Conservation (phyloP, 2,888 invertebrate species). For the Pemphredon lugubris region DNA sequence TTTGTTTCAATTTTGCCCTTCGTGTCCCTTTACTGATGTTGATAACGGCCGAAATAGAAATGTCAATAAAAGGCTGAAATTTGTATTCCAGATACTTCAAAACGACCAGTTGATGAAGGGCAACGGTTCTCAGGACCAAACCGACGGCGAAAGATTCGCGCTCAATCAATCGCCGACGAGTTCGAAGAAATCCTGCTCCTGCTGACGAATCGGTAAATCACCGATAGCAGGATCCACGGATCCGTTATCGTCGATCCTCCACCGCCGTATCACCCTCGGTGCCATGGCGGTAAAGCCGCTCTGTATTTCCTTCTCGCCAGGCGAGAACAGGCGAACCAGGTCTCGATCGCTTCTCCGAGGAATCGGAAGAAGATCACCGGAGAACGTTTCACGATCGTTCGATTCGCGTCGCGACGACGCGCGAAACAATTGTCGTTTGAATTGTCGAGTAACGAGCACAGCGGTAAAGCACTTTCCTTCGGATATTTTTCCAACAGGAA, state of each 20-base stretch:
- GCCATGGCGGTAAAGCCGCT: slow-evolving; percentile 31
- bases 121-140: slow-evolving; percentile 83
- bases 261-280: slow-evolving; percentile 32
- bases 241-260: slow-evolving; percentile 37
- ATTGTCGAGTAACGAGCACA: too few species aligned
- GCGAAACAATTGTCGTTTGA: too few species aligned
- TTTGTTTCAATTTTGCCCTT: too few species aligned
- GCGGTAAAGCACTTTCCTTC: too few species aligned
- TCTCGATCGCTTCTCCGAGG: background rate
- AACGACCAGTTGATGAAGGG: slow-evolving; percentile 89
- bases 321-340: background rate
- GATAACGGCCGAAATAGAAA: too few species aligned
- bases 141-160: slow-evolving; percentile 87
- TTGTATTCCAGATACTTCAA: slow-evolving; percentile 85
- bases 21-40: too few species aligned
- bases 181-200: slow-evolving; percentile 83
- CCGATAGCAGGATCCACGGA: slow-evolving; percentile 34
- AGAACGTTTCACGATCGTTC: too few species aligned
- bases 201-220: slow-evolving; percentile 82
- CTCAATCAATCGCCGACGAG: slow-evolving; percentile 83
- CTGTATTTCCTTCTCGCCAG: slow-evolving; percentile 3
- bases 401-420: too few species aligned
- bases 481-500: background rate
- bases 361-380: background rate
- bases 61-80: too few species aligned